Evolutionary conservation across 2,797 vertebrate species (phyloP).

Genomic region (Anguilla obscura): DNA sequence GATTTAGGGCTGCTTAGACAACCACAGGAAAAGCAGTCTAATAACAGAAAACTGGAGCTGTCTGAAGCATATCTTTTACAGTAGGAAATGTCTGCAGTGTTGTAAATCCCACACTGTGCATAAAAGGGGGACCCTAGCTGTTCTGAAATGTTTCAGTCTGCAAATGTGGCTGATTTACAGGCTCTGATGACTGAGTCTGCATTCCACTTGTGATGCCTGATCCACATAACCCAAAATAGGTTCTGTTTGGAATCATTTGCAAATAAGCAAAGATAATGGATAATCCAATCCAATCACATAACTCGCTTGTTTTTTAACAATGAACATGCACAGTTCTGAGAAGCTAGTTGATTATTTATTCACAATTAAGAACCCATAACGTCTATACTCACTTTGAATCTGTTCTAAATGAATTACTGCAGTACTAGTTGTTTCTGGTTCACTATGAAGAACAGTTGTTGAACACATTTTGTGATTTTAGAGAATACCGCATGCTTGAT

Average conservation of each 20-base stretch:
- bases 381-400: background rate
- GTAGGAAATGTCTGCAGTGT: background rate
- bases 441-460: background rate
- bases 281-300: background rate
- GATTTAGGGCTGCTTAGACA: background rate
- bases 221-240: background rate
- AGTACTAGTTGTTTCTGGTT: background rate
- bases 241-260: background rate
- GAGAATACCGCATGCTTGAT: background rate
- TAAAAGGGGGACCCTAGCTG: background rate
- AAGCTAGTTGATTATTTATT: background rate
- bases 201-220: background rate
- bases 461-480: background rate
- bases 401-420: background rate
- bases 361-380: background rate
- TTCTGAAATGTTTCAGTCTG: background rate
- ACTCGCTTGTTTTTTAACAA: background rate
- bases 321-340: background rate
- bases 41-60: background rate
- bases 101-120: background rate
- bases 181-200: background rate
- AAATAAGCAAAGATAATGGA: background rate
- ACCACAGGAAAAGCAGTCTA: background rate
- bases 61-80: background rate
- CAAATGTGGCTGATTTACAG: background rate